Conservation (phyloP, 2,113 vertebrate species). For the Barnardius zonarius region DNA sequence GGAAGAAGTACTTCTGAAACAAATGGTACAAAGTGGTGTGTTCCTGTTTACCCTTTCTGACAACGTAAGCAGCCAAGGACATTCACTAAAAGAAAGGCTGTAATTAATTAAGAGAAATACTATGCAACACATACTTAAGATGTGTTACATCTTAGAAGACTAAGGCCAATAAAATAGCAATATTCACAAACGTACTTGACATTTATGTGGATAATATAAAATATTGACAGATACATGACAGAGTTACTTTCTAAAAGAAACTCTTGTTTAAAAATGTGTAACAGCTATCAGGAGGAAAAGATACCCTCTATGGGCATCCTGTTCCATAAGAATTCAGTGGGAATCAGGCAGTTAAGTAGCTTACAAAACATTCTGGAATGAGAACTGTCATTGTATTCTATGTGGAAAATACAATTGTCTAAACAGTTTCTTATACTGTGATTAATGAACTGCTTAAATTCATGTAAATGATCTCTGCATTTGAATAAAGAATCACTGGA, state of each 20-base stretch:
- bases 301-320: not conserved
- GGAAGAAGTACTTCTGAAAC: not conserved
- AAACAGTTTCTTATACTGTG: not conserved
- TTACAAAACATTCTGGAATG: not conserved
- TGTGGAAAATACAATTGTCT: not conserved
- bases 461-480: not conserved
- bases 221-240: not conserved
- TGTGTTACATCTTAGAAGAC: not conserved
- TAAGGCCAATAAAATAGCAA: not conserved
- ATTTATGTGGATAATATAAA: conserved; percentile 12
- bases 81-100: not conserved
- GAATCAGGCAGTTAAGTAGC: not conserved
- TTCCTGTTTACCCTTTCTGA: not conserved
- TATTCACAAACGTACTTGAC: not conserved
- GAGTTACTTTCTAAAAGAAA: not conserved
- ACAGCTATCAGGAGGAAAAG: not conserved
- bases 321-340: not conserved
- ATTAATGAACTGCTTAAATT: not conserved
- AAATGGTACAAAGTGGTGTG: not conserved
- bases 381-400: not conserved
- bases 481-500: not conserved
- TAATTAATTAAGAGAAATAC: conserved; percentile 29
- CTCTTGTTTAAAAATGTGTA: not conserved
- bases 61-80: not conserved
- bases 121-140: conserved; percentile 20